These are phyloP conservation scores for Magallana nippona DNA, from an alignment of 2,888 invertebrate genomes.

Conservation along the genomic window DNA sequence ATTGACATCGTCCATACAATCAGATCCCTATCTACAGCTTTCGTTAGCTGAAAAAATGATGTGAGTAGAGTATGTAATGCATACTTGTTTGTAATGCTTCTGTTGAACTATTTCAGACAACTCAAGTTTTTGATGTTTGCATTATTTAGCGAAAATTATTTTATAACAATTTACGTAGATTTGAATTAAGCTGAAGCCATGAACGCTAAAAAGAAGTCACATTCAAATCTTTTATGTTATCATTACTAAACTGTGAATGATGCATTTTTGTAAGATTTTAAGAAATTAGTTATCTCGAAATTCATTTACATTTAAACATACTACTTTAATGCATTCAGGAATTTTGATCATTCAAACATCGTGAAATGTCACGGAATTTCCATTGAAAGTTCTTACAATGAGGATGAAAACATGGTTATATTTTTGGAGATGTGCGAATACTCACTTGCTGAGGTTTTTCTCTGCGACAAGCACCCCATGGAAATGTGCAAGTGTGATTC, in stretches of 20 bases:
- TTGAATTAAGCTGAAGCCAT: too few species aligned
- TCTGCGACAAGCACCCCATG: not conserved
- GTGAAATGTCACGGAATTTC: constrained; percentile 68
- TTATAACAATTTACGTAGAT: too few species aligned
- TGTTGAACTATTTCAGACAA: too few species aligned
- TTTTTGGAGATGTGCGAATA: constrained; percentile 58
- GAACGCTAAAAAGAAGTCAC: too few species aligned
- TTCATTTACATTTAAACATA: constrained; percentile 44
- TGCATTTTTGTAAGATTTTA: too few species aligned
- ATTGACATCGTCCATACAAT: constrained; percentile 46
- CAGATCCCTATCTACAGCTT: constrained; percentile 53
- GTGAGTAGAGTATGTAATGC: constrained; percentile 41
- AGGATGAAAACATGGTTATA: constrained; percentile 44
- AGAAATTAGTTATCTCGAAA: too few species aligned
- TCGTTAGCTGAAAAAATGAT: constrained; percentile 58
- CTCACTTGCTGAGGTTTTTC: constrained; percentile 43
- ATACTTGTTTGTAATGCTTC: too few species aligned
- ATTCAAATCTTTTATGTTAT: too few species aligned
- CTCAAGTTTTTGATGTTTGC: too few species aligned
- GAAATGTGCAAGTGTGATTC: not conserved
- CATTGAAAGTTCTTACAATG: constrained; percentile 48
- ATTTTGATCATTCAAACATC: constrained; percentile 68
- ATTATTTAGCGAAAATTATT: too few species aligned
- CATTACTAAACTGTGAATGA: too few species aligned
- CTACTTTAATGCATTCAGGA: constrained; percentile 43